Evolutionary conservation across 2,888 invertebrate genomes (phyloP), one percentile per base, ranked within the genome.

Genomic region (Therioaphis trifolii): DNA sequence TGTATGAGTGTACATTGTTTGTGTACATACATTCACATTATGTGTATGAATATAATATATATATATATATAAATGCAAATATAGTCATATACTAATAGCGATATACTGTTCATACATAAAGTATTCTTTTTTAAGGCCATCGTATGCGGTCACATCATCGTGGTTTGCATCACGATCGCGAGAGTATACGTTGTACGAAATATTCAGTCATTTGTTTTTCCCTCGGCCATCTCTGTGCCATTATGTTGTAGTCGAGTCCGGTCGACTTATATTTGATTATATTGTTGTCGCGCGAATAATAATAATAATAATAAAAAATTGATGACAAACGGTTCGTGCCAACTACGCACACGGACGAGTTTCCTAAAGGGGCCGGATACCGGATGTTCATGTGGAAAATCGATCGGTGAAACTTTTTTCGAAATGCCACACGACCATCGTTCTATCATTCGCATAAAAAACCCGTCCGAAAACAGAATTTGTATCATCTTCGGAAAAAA

Each of bases 361-460:
- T 82, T 82, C 82, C 82, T 63, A 63, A 82, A 82, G 74, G 63
- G 82, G 82, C 61, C 61, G 71, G 35, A 46, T 74, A 52, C 74
- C 82, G 82, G 82, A 82, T 74, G 82, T 63, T 49, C 63, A 61
- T 35, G 21, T 63, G 58, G 46, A 80, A 80, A 80, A 80, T 82
- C 63, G 72, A 82, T 72, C 72, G 80, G 80, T 49, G 80, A 82
- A 72, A 72, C 52, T 82, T 58, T 46, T 69, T 69, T 24, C 77
- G 52, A 46, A 78, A 66, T 9, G 29, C 35, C 21, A 58, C 24
- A 58, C 24, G 21, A 21, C 21, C 69, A 58, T 24, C 11, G 58
- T 21, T 58, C 35, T 35, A 35, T 35, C 35, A 7, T 52, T 21
- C 21, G 58, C 21, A 24, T 2, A 24, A 58, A n/a, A 21, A 58